Conservation (phyloP, 2,888 invertebrate genomes). For the Phyllotreta cruciferae region DNA sequence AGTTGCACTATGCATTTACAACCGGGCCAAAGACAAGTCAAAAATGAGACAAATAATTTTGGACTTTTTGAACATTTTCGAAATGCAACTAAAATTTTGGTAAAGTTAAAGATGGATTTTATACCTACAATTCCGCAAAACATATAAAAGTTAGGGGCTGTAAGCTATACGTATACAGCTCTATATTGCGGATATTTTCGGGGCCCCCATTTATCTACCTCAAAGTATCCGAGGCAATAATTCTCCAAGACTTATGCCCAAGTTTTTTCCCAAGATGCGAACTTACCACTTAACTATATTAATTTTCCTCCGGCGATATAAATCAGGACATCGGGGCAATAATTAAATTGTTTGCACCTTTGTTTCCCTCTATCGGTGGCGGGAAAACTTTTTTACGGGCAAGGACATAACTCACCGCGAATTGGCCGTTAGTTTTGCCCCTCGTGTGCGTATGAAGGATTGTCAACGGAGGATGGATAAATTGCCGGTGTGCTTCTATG, state of each 20-base stretch:
- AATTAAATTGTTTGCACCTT: conserved; percentile 36
- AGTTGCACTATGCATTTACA: too few species aligned
- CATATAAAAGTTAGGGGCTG: too few species aligned
- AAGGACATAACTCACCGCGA: conserved; percentile 25
- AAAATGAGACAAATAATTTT: too few species aligned
- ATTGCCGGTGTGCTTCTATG: too few species aligned
- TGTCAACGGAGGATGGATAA: background rate
- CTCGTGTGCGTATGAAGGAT: conserved; percentile 12
- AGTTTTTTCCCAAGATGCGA: conserved; percentile 35
- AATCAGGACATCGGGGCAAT: conserved; percentile 32
- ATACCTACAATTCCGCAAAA: too few species aligned
- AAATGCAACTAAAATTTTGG: too few species aligned
- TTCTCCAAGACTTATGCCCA: conserved; percentile 37
- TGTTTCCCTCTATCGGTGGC: conserved; percentile 23
- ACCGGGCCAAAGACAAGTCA: too few species aligned
- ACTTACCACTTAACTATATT: conserved; percentile 39
- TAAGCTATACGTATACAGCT: background rate
- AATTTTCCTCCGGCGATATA: conserved; percentile 33
- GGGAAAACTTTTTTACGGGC: conserved; percentile 22
- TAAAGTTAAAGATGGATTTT: too few species aligned
- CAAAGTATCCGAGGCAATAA: conserved; percentile 34
- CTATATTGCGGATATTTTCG: conserved; percentile 10
- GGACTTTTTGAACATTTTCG: too few species aligned
- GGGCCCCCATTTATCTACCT: conserved; percentile 36
- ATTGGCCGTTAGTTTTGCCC: conserved; percentile 25